A percentile compares a stretch with the other conserved stretches of the same genome.
These are phyloP conservation scores for Rhinophrynus dorsalis DNA, from an alignment of 2,797 vertebrate genomes.

Conservation along the genomic window DNA sequence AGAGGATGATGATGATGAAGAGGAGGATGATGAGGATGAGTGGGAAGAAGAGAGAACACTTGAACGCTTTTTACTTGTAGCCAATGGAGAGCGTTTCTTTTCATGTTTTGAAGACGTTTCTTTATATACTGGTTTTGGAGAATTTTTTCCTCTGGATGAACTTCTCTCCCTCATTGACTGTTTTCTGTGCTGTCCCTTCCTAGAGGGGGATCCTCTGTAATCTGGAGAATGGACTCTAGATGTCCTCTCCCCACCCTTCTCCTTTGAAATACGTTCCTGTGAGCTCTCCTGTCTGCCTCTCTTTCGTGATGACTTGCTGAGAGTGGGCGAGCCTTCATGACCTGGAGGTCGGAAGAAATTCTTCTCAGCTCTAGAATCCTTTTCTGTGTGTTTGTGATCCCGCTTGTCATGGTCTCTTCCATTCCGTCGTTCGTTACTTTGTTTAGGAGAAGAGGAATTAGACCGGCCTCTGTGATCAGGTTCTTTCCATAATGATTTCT, in stretches of 20 bases:
- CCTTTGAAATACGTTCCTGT: background rate
- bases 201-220: background rate
- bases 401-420: slow-evolving; percentile 36
- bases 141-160: background rate
- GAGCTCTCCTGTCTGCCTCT: slow-evolving; percentile 55
- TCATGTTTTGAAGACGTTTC: slow-evolving; percentile 8
- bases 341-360: slow-evolving; percentile 24
- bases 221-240: background rate
- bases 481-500: slow-evolving; percentile 15
- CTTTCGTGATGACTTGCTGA: slow-evolving; percentile 42
- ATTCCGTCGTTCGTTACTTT: slow-evolving; percentile 49
- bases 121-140: background rate
- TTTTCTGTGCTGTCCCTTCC: background rate
- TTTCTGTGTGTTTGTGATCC: slow-evolving; percentile 45
- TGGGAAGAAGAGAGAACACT: background rate
- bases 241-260: background rate
- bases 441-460: slow-evolving; percentile 52
- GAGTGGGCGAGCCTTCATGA: slow-evolving; percentile 49
- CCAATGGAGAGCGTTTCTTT: background rate
- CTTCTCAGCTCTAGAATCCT: slow-evolving; percentile 48
- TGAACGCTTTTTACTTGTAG: background rate
- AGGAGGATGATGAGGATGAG: background rate
- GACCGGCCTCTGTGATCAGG: background rate
- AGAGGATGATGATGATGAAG: background rate
- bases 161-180: background rate